Percentiles rank a stretch among this genome's conserved stretches.
Evolutionary conservation across 2,888 invertebrate genomes (phyloP).

Genomic region (Anorthoa munda): DNA sequence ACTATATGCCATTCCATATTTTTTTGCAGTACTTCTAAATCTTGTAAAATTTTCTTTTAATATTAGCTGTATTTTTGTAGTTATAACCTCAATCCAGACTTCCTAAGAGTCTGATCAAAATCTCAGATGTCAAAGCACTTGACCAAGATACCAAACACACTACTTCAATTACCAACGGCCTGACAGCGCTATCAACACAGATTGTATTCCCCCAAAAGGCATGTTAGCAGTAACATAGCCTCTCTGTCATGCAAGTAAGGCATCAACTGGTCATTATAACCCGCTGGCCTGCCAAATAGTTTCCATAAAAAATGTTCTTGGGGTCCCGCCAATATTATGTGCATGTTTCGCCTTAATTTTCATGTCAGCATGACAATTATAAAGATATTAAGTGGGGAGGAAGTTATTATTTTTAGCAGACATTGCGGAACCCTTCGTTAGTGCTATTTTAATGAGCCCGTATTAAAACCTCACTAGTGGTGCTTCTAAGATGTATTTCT

Average conservation of each 20-base stretch:
- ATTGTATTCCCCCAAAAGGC: slow-evolving; percentile 8
- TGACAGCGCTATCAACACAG: neutral
- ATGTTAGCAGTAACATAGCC: slow-evolving; percentile 15
- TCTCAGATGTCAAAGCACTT: neutral
- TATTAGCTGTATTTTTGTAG: too few relatives aligned
- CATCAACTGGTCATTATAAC: slow-evolving; percentile 56
- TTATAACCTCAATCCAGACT: neutral
- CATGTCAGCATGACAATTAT: slow-evolving; percentile 42
- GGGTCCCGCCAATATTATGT: slow-evolving; percentile 49
- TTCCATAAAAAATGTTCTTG: slow-evolving; percentile 53
- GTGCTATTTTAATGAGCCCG: neutral
- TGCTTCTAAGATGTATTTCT: too few relatives aligned
- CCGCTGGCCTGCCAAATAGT: slow-evolving; percentile 53
- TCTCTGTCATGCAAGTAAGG: slow-evolving; percentile 28
- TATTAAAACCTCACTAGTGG: neutral
- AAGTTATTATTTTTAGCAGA: slow-evolving; percentile 9
- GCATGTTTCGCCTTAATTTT: slow-evolving; percentile 41
- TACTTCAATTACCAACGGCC: neutral
- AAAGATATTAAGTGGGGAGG: slow-evolving; percentile 19
- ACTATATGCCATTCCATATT: neutral
- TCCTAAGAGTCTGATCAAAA: neutral
- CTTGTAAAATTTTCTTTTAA: too few relatives aligned
- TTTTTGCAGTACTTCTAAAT: neutral
- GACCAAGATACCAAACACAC: neutral
- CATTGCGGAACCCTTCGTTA: neutral